Percentiles rank a stretch among this genome's conserved stretches.
These are phyloP conservation scores for Petrophora chlorosata DNA, from an alignment of 2,888 invertebrate species.

Conservation along the genomic window DNA sequence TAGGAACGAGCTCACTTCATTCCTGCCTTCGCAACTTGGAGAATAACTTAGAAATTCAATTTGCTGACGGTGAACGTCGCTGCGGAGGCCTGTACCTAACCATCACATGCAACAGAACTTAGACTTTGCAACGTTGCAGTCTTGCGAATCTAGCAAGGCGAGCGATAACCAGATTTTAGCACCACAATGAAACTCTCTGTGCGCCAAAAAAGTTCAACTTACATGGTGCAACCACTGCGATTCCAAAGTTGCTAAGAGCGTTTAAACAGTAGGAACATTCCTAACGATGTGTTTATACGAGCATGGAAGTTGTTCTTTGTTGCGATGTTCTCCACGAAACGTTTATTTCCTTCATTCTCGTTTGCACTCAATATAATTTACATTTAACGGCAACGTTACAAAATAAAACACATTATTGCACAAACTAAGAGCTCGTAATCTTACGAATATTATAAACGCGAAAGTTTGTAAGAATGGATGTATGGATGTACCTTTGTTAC, in stretches of 20 bases:
- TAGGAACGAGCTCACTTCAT: conserved; percentile 70
- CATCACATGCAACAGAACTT: conserved; percentile 50
- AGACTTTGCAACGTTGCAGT: conserved; percentile 51
- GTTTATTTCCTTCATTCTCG: too few relatives aligned
- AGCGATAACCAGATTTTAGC: conserved; percentile 32
- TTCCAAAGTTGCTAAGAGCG: conserved; percentile 24
- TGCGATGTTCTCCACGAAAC: too few relatives aligned
- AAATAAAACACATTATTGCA: too few relatives aligned
- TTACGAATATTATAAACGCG: too few relatives aligned
- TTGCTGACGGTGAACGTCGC: conserved; percentile 63
- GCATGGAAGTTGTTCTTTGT: too few relatives aligned
- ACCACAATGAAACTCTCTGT: conserved; percentile 41
- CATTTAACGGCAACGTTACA: too few relatives aligned
- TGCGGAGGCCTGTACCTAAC: conserved; percentile 47
- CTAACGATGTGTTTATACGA: conserved; percentile 32
- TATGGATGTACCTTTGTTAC: too few relatives aligned
- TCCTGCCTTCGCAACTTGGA: conserved; percentile 66
- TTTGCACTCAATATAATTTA: too few relatives aligned
- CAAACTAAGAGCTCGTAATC: too few relatives aligned
- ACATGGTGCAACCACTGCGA: conserved; percentile 26
- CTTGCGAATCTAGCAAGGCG: too few relatives aligned
- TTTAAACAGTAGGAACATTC: conserved; percentile 21
- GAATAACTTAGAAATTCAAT: conserved; percentile 80
- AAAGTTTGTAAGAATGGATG: too few relatives aligned
- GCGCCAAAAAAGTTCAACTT: conserved; percentile 38